Evolutionary conservation across 2,113 vertebrate genomes (phyloP).

Genomic region (Mus spicilegus): DNA sequence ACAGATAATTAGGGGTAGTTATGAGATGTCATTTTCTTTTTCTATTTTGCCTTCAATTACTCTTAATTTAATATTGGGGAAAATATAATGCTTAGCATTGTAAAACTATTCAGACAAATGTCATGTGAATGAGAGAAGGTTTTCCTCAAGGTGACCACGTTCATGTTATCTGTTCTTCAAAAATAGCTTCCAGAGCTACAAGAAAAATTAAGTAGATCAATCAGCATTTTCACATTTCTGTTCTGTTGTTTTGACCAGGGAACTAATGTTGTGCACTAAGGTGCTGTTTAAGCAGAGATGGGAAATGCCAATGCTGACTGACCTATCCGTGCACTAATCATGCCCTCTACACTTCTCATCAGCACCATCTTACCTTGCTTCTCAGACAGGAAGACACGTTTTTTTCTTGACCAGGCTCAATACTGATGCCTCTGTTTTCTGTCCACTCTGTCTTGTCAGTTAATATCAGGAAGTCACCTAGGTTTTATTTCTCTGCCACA

Average conservation of each 20-base stretch:
- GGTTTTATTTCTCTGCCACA: not conserved
- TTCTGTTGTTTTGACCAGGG: not conserved
- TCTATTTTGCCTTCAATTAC: not conserved
- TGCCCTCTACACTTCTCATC: not conserved
- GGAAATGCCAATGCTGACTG: not conserved
- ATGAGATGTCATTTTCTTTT: not conserved
- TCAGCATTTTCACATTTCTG: not conserved
- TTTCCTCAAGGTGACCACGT: not conserved
- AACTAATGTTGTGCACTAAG: not conserved
- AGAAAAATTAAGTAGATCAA: not conserved
- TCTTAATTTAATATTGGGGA: slow-evolving; percentile 17
- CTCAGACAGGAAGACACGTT: not conserved
- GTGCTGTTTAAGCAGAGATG: not conserved
- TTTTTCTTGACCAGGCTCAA: not conserved
- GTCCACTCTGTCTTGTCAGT: not conserved
- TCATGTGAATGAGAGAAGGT: too few species aligned
- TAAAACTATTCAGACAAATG: not conserved
- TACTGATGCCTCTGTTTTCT: not conserved
- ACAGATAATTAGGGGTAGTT: not conserved
- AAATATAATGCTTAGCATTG: not conserved
- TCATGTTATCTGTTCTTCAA: not conserved
- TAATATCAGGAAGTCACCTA: not conserved
- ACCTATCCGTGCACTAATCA: not conserved
- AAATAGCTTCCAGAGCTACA: not conserved
- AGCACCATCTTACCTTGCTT: fast-evolving